These are phyloP conservation scores for Helobdella robusta DNA, from an alignment of 2,888 invertebrate species.

Conservation along the genomic window DNA sequence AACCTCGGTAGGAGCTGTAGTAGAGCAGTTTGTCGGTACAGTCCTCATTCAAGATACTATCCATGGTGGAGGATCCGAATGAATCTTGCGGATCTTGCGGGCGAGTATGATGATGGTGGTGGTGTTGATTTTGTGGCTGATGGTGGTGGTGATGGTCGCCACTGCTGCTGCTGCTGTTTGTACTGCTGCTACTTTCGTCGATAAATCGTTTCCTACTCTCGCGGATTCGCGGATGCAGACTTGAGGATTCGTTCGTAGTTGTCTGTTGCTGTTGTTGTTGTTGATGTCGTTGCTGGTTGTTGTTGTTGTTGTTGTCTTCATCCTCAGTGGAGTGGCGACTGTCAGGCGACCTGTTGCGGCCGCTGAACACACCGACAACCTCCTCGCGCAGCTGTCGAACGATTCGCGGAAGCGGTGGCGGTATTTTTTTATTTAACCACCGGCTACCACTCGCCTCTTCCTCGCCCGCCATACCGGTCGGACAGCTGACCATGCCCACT, in stretches of 20 bases:
- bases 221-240: not conserved
- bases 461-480: not conserved
- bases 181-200: not conserved
- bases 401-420: slow-evolving; percentile 4
- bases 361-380: not conserved
- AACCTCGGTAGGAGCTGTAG: no score
- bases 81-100: not conserved
- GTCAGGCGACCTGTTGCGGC: not conserved
- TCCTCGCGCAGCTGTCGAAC: slow-evolving; percentile 9
- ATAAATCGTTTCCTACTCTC: not conserved
- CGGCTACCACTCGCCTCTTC: no score
- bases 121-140: not conserved
- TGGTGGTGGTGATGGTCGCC: no score
- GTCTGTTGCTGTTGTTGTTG: no score
- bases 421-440: no score
- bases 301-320: no score
- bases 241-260: no score
- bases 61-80: not conserved
- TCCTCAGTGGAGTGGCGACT: not conserved
- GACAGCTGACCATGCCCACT: not conserved
- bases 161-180: not conserved
- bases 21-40: no score
- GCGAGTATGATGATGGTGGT: not conserved
- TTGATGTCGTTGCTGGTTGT: no score
- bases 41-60: not conserved